Evolutionary conservation across 2,888 invertebrate genomes (phyloP).

Genomic region (Lacanobia wlatinum): DNA sequence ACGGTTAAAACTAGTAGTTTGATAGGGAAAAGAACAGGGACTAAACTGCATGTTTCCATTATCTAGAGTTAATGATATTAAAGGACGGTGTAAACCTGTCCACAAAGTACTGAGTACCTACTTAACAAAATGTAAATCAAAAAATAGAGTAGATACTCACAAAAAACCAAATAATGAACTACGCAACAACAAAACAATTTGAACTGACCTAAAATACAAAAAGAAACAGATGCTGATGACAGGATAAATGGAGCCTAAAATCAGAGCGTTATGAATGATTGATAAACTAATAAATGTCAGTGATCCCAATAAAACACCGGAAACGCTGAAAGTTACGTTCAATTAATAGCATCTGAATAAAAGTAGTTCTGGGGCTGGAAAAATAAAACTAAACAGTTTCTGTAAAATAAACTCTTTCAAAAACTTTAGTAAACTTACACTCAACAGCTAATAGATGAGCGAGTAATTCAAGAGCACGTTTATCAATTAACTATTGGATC

Average conservation of each 20-base stretch:
- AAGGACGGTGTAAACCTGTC: no score
- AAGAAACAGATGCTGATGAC: neutral
- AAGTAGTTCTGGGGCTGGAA: slow-evolving; percentile 3
- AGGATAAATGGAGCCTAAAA: slow-evolving; percentile 15
- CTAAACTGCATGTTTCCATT: no score
- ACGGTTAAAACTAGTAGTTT: no score
- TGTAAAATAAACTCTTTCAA: neutral
- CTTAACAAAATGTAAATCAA: neutral
- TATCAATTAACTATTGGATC: neutral
- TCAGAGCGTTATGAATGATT: slow-evolving; percentile 32
- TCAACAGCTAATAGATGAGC: neutral
- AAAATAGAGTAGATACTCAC: no score
- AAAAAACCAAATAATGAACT: neutral
- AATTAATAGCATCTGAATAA: slow-evolving; percentile 26
- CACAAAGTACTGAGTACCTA: neutral
- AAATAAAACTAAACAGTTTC: neutral
- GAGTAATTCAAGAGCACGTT: neutral
- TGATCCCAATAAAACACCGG: slow-evolving; percentile 35
- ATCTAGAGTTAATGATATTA: no score
- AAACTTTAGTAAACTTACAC: neutral
- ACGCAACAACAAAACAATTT: neutral
- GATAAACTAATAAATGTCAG: slow-evolving; percentile 28
- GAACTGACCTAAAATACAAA: neutral
- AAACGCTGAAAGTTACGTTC: slow-evolving; percentile 16
- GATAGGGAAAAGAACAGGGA: no score